These are phyloP conservation scores for Boloria selene DNA, from an alignment of 2,888 invertebrate genomes.

Conservation along the genomic window DNA sequence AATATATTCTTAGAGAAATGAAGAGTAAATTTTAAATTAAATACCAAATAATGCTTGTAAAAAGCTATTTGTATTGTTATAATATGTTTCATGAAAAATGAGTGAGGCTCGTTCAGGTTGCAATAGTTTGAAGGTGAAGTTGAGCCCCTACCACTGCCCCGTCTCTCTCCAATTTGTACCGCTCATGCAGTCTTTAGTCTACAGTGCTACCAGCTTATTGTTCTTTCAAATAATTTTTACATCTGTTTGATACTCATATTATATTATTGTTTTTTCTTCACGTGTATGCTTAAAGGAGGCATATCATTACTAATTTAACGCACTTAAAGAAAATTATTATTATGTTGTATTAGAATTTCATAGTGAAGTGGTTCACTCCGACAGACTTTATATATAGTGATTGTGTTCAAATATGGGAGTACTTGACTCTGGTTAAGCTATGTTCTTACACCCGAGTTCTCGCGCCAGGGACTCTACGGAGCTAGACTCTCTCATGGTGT, in stretches of 20 bases:
- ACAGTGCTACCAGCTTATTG: slow-evolving; percentile 41
- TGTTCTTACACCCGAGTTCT: slow-evolving; percentile 78
- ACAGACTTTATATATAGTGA: slow-evolving; percentile 34
- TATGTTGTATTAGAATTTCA: slow-evolving; percentile 7
- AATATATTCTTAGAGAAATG: neutral
- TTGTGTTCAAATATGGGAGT: slow-evolving; percentile 69
- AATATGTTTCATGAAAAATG: slow-evolving; percentile 15
- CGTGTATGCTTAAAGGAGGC: neutral
- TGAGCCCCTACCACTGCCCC: slow-evolving; percentile 44
- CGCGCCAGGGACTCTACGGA: slow-evolving; percentile 72
- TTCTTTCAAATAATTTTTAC: slow-evolving; percentile 31
- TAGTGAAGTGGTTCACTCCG: slow-evolving; percentile 37
- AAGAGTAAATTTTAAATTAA: no score
- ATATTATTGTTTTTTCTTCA: neutral
- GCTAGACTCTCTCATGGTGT: slow-evolving; percentile 72
- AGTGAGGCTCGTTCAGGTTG: slow-evolving; percentile 17
- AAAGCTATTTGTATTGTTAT: neutral
- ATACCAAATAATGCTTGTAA: no score
- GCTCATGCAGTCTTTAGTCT: slow-evolving; percentile 46
- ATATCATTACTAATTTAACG: neutral
- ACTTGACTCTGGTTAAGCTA: slow-evolving; percentile 77
- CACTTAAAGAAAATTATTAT: neutral
- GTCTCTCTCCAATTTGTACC: slow-evolving; percentile 39
- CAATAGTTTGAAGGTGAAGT: slow-evolving; percentile 40
- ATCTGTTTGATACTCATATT: slow-evolving; percentile 1